A percentile compares a stretch with the other conserved stretches of the same genome.
Evolutionary conservation across 2,797 vertebrate species (phyloP).

Genomic region (Pantherophis alleghaniensis): DNA sequence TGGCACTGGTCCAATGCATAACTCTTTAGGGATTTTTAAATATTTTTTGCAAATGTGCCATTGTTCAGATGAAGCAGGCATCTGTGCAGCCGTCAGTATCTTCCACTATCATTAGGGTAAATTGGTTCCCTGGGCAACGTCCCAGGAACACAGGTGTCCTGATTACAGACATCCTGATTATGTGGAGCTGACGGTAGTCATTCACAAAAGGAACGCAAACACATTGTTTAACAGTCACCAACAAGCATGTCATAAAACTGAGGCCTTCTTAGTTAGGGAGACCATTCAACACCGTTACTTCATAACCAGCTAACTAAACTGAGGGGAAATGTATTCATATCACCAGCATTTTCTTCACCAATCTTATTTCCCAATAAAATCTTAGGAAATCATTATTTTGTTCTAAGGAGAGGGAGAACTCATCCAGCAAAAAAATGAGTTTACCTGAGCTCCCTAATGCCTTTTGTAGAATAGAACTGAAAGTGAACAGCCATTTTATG

Average conservation of each 20-base stretch:
- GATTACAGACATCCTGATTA: slow-evolving; percentile 58
- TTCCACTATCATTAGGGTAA: slow-evolving; percentile 68
- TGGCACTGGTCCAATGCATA: slow-evolving; percentile 55
- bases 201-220: slow-evolving; percentile 43
- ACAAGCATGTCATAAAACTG: neutral
- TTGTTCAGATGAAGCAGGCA: slow-evolving; percentile 64
- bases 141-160: slow-evolving; percentile 56
- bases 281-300: slow-evolving; percentile 2
- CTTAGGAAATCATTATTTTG: neutral
- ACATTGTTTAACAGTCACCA: slow-evolving; percentile 36
- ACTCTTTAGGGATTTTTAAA: slow-evolving; percentile 49
- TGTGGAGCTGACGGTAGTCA: slow-evolving; percentile 30
- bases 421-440: neutral
- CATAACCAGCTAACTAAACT: neutral
- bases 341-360: neutral
- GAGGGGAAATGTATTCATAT: neutral
- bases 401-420: neutral
- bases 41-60: slow-evolving; percentile 50
- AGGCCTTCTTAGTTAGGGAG: neutral
- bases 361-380: neutral
- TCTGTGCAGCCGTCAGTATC: slow-evolving; percentile 60
- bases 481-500: neutral
- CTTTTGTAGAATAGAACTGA: neutral
- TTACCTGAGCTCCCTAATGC: neutral
- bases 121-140: slow-evolving; percentile 68